These are phyloP conservation scores for Campylomormyrus tamandua DNA, from an alignment of 2,113 vertebrate species.

Conservation along the genomic window DNA sequence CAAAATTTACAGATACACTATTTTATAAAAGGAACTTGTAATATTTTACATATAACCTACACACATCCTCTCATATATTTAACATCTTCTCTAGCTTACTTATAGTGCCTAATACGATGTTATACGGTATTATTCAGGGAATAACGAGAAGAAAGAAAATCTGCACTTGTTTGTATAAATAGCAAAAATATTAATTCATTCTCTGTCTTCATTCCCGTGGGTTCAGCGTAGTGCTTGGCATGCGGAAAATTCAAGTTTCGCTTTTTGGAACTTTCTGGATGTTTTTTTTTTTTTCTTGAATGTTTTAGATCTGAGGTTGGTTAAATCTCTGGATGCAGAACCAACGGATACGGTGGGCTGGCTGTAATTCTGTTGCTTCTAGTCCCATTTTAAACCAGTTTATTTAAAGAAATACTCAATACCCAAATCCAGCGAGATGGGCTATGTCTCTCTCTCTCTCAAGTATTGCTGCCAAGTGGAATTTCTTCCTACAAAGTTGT, in stretches of 20 bases:
- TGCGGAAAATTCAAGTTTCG: background rate
- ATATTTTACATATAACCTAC: background rate
- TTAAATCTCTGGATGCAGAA: background rate
- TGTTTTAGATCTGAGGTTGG: background rate
- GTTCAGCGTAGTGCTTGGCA: background rate
- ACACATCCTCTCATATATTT: background rate
- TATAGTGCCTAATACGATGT: background rate
- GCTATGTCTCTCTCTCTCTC: background rate
- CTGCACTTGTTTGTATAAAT: background rate
- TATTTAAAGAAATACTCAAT: background rate
- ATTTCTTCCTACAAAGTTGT: background rate
- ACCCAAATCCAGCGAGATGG: background rate
- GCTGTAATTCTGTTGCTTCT: background rate
- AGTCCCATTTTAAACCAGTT: background rate
- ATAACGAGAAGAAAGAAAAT: background rate
- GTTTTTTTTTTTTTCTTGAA: background rate
- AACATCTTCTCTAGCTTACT: background rate
- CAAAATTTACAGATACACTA: background rate
- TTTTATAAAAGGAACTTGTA: too few relatives aligned
- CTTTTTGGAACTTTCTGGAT: background rate
- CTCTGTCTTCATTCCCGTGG: background rate
- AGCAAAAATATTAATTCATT: background rate
- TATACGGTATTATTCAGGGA: background rate
- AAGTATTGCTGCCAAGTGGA: background rate
- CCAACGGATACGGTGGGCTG: background rate